Conservation (phyloP, 2,797 vertebrate genomes). For the Myiotriccus ornatus region DNA sequence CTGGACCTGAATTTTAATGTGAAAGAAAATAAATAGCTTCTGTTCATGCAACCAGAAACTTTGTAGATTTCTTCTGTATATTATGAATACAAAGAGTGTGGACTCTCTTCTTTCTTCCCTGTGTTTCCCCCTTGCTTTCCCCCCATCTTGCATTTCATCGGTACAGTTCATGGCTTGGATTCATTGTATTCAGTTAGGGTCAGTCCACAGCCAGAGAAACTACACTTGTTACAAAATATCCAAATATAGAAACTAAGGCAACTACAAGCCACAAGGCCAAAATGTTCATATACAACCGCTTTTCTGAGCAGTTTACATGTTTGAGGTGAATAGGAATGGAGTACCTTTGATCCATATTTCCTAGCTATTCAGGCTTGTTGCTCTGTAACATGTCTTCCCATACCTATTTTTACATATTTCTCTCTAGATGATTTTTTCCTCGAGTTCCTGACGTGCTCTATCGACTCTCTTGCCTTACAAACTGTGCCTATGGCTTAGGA, state of each 20-base stretch:
- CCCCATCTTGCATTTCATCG: constrained; percentile 23
- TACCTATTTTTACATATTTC: neutral
- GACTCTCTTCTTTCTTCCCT: neutral
- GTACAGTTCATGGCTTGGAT: neutral
- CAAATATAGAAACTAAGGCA: constrained; percentile 37
- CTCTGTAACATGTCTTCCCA: neutral
- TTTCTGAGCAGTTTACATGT: neutral
- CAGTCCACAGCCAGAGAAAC: constrained; percentile 14
- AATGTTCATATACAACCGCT: neutral
- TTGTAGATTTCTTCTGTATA: neutral
- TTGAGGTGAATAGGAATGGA: neutral
- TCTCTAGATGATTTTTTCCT: neutral
- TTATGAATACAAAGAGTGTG: constrained; percentile 1
- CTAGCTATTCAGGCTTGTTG: neutral
- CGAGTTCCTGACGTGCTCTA: neutral
- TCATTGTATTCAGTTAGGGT: constrained; percentile 26
- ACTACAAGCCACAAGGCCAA: neutral
- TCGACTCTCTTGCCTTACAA: neutral
- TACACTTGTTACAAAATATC: constrained; percentile 29
- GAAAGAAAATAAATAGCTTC: constrained; percentile 9
- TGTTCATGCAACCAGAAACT: neutral
- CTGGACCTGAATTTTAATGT: neutral
- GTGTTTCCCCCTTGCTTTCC: neutral
- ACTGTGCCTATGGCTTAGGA: neutral
- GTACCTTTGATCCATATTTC: neutral